Evolutionary conservation across 2,888 invertebrate species (phyloP), one percentile per base, ranked within the genome.

Genomic region (Agonum fuliginosum): DNA sequence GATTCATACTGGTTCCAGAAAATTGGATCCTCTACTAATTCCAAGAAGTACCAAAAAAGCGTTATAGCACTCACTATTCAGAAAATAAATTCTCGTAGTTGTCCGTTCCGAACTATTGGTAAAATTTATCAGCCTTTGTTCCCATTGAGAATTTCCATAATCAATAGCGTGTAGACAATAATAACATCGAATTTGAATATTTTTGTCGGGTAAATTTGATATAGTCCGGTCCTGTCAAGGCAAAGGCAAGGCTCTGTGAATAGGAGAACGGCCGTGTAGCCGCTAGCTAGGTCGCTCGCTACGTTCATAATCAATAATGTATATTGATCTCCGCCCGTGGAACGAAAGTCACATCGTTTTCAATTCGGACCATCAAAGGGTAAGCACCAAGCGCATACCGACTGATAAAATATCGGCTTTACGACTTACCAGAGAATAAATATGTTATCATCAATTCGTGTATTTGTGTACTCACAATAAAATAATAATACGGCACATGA

Each of bases 221-320:
- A 1, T 6, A 27, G 41, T 62, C 30, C 58, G 58, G 30, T 5
- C 17, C 58, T 62, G 58, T 20, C n/a, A 24, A 20, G 54, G 24
- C 54, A 37, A 37, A 12, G 37, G n/a, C 12, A 30, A 5, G 30
- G 3, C 46, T 46, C 46, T 46, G 27, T 62, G 58, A 62, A 62
- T 62, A 62, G 58, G 46, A 46, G 46, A 46, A 27, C 58, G 30
- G 58, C 58, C 17, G 27, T 62, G 14, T 62, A 30, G 58, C 58
- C 58, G 27, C 30, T 34, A 62, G 58, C 58, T 54, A 54, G 54
- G 58, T 62, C 30, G 17, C 46, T 46, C 19, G 58, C 58, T 43
- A 62, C 65, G 65, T 74, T 74, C 65, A 74, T 74, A 74, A 74
- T 74, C 74, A 74, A 74, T 74, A 74, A 65, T 74, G 74, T 62